Evolutionary conservation across 2,888 invertebrate genomes (phyloP), one percentile per base, ranked within the genome.

Genomic region (Xylota sylvarum): DNA sequence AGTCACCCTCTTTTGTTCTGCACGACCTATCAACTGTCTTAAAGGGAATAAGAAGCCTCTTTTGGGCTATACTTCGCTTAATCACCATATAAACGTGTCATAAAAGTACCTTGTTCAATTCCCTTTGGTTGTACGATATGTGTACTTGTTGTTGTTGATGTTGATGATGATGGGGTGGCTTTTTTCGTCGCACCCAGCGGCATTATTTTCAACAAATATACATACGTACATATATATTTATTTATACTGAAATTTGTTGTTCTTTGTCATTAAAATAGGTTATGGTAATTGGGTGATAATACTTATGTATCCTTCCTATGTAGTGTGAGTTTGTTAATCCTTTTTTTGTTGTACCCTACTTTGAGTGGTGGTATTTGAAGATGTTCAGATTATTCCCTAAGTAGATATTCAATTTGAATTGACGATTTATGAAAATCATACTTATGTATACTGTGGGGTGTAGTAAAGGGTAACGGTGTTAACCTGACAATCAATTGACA

Each of bases 21-120:
- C 5, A 27, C 52, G 30, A 52, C 52, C 52, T 52, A 30, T 52
- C 27, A 27, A 52, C 30, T 27, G 52, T 52, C 52, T 52, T 52
- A n/a, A 62, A 62, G 62, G 62, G 62, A 43, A 62, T 62, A 46
- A 46, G 43, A 43, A 27, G 62, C 30, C 52, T 30, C 52, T 62
- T 43, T 62, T 43, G 27, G 32, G 43, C 62, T 27, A 23, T 62
- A 62, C 62, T 62, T 62, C 9, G 14, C 43, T 62, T 40, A 62
- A 62, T 46, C 43, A 43, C 43, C 43, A 43, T 62, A 62, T 43
- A 62, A 62, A 62, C 30, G 62, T 62, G 62, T 43, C 43, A 46
- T 62, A 43, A 62, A 62, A 62, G 30, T 43, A 30, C 62, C 52
- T 52, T 52, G 52, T 52, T 52, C 27, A 52, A 52, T 52, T 52